A percentile compares a stretch with the other conserved stretches of the same genome.
Evolutionary conservation across 1,140 invertebrate species (phyloP).

Genomic region (Drosophila watanabei): DNA sequence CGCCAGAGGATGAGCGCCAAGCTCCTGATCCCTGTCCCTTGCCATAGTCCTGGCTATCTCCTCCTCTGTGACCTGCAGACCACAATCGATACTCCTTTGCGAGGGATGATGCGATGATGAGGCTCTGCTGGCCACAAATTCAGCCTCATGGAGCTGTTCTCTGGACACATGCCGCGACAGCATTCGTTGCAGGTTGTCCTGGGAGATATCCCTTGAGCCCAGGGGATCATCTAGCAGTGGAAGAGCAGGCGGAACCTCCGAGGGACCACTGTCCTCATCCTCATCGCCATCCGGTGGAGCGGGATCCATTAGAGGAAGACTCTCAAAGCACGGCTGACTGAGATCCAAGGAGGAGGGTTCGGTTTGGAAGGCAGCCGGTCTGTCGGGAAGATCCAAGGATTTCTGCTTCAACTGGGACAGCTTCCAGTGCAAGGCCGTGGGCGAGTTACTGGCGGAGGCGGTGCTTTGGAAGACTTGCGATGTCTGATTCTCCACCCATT

Average conservation of each 20-base stretch:
- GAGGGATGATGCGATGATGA: conserved; percentile 85
- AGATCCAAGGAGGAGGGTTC: conserved; percentile 40
- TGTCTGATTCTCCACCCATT: conserved; percentile 97
- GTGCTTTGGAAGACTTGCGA: conserved; percentile 89
- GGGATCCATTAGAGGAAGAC: conserved; percentile 53
- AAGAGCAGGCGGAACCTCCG: conserved; percentile 91
- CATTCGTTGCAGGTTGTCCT: conserved; percentile 91
- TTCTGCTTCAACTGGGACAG: conserved; percentile 82
- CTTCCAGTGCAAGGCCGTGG: conserved; percentile 73
- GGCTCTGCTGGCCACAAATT: conserved; percentile 60
- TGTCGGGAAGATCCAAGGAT: conserved; percentile 75
- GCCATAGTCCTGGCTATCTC: conserved; percentile 96
- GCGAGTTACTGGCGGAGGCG: conserved; percentile 60
- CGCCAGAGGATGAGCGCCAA: conserved; percentile 90
- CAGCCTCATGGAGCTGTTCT: conserved; percentile 86
- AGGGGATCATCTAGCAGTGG: conserved; percentile 91
- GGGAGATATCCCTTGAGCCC: conserved; percentile 91
- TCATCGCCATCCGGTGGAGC: conserved; percentile 88
- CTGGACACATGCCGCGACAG: conserved; percentile 86
- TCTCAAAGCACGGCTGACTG: conserved; percentile 43
- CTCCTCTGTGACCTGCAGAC: conserved; percentile 95
- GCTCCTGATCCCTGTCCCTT: conserved; percentile 89
- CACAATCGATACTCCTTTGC: conserved; percentile 86
- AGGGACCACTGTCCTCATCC: conserved; percentile 90
- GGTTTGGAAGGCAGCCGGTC: conserved; percentile 38